Base-by-base conservation (phyloP, 2,888 invertebrate genomes). In the Agrenia bidenticulata region DNA sequence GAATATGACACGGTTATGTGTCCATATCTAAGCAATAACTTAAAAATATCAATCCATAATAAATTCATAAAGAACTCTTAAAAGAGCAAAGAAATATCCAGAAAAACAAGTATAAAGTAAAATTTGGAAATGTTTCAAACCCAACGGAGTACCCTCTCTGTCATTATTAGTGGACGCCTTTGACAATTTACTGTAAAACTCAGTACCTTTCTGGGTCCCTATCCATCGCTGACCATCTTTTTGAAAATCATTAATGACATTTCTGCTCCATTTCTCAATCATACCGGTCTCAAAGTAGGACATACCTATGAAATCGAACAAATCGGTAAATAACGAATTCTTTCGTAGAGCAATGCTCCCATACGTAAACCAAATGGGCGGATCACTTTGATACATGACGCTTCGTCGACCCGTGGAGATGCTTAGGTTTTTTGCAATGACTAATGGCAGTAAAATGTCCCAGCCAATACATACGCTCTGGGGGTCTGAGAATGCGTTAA, bases 391-490 rank as follows among this genome's bases (percentile, higher is more conserved):
- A 5, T 27, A 32, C 54, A 54, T 54, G 24, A 27, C 15, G 15
- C n/a, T 27, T 9, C n/a, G n/a, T 2, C 39, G 19, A 13, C 61
- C 32, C 11, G 42, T 39, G 0, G 63, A 17, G 11, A 68, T 32
- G 0, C 66, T 60, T 13, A 68, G 26, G 26, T 66, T 62, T 45
- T 58, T 62, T 1, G 62, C 32, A 39, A 64, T 60, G 7, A 64
- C 63, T 9, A 55, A 15, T 42, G 61, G 61, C 7, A 68, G 21
- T 1, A 56, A 54, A 15, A 55, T 39, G n/a, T 66, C 54, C 66
- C 66, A 71, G 1, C 68, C 66, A 24, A 67, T 64, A 50, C 68
- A 71, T 23, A 66, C 68, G 0, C 59, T 61, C 5, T 24, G 55
- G 1, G 17, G 19, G 1, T 66, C 45, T 9, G 57, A 19, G 37